Conservation (phyloP, 2,797 vertebrate genomes). For the Tangara arthus region DNA sequence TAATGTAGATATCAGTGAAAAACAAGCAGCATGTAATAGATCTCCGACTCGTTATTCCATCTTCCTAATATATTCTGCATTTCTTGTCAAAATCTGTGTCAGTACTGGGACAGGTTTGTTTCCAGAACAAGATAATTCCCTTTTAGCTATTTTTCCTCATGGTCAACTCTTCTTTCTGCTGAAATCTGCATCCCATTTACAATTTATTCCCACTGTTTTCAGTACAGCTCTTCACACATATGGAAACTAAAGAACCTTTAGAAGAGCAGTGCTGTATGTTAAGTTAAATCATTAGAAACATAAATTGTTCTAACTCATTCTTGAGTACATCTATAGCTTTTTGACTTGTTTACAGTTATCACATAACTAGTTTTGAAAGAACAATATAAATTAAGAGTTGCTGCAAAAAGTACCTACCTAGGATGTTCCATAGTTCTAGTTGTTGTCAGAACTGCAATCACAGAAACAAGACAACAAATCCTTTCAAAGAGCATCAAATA, state of each 20-base stretch:
- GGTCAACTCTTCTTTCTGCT: neutral
- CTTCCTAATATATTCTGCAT: neutral
- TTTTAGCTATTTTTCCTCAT: neutral
- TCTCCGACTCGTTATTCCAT: neutral
- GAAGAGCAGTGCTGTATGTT: rapidly evolving
- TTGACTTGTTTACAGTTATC: neutral
- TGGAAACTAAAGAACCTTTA: neutral
- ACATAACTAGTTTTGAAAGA: neutral
- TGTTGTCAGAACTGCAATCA: neutral
- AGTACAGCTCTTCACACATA: neutral
- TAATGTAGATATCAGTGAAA: neutral
- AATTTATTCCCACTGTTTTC: neutral
- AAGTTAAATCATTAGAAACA: neutral
- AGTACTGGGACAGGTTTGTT: neutral
- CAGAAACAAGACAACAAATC: neutral
- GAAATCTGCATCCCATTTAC: neutral
- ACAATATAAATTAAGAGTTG: neutral
- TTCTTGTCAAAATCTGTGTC: neutral
- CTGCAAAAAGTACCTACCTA: neutral
- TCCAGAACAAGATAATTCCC: neutral
- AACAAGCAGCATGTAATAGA: neutral
- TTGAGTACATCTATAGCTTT: neutral
- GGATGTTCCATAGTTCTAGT: neutral
- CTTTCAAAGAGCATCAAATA: neutral
- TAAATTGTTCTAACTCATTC: neutral